phyloP scores from a whole-genome alignment of 1,140 invertebrate genomes.

The Ooceraea biroi region DNA sequence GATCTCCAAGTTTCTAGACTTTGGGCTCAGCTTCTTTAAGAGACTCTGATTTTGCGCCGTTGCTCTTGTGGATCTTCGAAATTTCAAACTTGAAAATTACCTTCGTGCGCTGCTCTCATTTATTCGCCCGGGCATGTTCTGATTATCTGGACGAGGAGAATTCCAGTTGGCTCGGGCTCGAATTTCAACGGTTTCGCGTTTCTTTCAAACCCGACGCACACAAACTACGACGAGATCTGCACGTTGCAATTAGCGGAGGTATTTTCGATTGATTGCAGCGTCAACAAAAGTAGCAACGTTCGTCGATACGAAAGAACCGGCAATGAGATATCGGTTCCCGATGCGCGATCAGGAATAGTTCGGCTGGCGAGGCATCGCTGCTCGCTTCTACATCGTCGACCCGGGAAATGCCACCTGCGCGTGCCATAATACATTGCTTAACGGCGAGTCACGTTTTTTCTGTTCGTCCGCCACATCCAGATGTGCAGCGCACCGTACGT shows the following conservation, averaged over 20 bases:
- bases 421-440: constrained; percentile 67
- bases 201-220: neutral
- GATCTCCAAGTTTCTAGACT: neutral
- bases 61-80: constrained; percentile 10
- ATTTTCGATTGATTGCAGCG: neutral
- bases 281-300: constrained; percentile 15
- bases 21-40: constrained; percentile 20
- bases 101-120: neutral
- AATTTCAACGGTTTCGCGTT: constrained; percentile 27
- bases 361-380: constrained; percentile 10
- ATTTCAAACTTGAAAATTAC: constrained; percentile 21
- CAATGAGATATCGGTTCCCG: constrained; percentile 9
- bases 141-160: neutral
- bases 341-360: neutral
- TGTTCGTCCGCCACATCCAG: constrained; percentile 39
- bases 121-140: neutral
- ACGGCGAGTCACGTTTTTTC: constrained; percentile 67
- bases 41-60: neutral
- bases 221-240: neutral
- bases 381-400: constrained; percentile 22
- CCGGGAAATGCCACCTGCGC: constrained; percentile 44
- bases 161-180: neutral
- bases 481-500: constrained; percentile 51
- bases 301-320: constrained; percentile 11
- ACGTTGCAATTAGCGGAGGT: constrained; percentile 17